phyloP scores from a whole-genome alignment of 2,888 invertebrate genomes.

The Allacma fusca region DNA sequence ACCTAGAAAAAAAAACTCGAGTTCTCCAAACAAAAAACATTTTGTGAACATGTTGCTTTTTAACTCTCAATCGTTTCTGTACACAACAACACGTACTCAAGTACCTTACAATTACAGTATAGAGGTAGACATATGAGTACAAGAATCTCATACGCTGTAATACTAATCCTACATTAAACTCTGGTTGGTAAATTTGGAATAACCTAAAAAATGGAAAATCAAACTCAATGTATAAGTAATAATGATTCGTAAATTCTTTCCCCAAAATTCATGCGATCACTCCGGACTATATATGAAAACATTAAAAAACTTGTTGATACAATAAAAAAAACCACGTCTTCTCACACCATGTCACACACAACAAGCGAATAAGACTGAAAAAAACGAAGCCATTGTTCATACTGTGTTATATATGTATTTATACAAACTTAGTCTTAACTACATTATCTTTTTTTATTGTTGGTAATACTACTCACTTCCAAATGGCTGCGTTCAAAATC shows the following conservation, averaged over 20 bases:
- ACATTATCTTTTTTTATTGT: not conserved
- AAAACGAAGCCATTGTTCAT: slow-evolving; percentile 6
- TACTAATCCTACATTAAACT: too few relatives aligned
- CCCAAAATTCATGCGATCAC: too few relatives aligned
- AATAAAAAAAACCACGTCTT: not conserved
- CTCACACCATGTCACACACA: not conserved
- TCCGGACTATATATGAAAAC: too few relatives aligned
- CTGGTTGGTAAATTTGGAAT: too few relatives aligned
- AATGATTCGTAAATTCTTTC: too few relatives aligned
- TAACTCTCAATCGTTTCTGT: not conserved
- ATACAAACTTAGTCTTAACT: slow-evolving; percentile 10
- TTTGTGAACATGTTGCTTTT: slow-evolving; percentile 19
- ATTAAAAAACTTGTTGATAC: not conserved
- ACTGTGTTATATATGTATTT: slow-evolving; percentile 12
- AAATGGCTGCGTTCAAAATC: not conserved
- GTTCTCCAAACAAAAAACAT: not conserved
- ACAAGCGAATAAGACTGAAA: not conserved
- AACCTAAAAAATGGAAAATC: too few relatives aligned
- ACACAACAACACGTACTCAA: slow-evolving; percentile 2
- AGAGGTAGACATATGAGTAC: too few relatives aligned
- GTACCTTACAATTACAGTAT: too few relatives aligned
- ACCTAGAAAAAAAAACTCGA: not conserved
- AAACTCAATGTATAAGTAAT: too few relatives aligned
- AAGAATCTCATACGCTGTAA: too few relatives aligned
- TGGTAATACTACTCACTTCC: not conserved